A percentile compares a stretch with the other conserved stretches of the same genome.
phyloP scores from a whole-genome alignment of 2,797 vertebrate genomes.

The Neopelma chrysocephalum region DNA sequence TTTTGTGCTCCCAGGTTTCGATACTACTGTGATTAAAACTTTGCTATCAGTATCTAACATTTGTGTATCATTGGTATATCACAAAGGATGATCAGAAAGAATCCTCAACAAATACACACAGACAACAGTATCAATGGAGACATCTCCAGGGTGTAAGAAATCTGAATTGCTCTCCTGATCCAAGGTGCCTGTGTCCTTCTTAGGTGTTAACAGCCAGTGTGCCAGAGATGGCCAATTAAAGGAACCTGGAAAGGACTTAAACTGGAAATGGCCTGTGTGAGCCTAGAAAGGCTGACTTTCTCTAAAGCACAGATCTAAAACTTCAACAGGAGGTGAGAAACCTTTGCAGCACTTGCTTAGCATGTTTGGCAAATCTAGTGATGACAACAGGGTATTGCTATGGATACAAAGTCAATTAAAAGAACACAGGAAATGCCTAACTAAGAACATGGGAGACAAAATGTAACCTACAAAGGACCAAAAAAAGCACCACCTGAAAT shows the following conservation, averaged over 20 bases:
- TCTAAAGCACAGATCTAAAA: background rate
- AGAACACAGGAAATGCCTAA: background rate
- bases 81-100: background rate
- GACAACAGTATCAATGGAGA: background rate
- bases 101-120: background rate
- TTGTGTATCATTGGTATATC: background rate
- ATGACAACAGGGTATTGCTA: background rate
- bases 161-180: background rate
- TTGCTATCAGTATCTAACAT: background rate
- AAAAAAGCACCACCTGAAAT: background rate
- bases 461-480: accelerated
- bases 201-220: background rate
- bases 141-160: background rate
- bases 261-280: background rate
- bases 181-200: background rate
- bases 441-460: background rate
- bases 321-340: background rate
- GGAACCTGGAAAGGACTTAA: background rate
- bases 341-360: background rate
- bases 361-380: background rate
- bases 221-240: background rate
- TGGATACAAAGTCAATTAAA: background rate
- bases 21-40: background rate
- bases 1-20: accelerated
- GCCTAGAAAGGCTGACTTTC: background rate